These are phyloP conservation scores for Triplophysa siluroides DNA, from an alignment of 2,113 vertebrate species.

Conservation along the genomic window DNA sequence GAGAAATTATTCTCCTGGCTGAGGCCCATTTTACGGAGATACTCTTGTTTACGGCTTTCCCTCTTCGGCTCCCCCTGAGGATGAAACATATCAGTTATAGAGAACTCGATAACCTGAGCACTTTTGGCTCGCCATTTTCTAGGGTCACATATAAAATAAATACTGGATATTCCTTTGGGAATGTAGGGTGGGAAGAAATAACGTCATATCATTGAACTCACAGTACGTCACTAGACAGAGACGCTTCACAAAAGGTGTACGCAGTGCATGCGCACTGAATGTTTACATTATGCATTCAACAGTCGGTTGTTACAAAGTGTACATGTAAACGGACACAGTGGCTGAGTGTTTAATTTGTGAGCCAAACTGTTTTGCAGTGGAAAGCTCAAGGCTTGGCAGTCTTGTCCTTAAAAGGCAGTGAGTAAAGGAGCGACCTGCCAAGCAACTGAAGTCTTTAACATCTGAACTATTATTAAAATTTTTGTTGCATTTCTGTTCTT, in stretches of 20 bases:
- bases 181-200: background rate
- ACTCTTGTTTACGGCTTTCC: conserved; percentile 76
- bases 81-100: conserved; percentile 32
- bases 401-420: conserved; percentile 80
- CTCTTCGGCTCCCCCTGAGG: conserved; percentile 67
- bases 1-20: conserved; percentile 69
- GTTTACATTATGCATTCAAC: conserved; percentile 61
- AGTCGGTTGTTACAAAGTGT: conserved; percentile 53
- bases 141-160: background rate
- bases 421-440: conserved; percentile 71
- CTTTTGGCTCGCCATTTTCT: background rate
- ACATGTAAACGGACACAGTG: conserved; percentile 56
- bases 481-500: background rate
- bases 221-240: background rate
- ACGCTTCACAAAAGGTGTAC: conserved; percentile 4
- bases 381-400: conserved; percentile 65
- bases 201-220: background rate
- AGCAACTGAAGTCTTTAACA: conserved; percentile 60
- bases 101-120: too few relatives aligned
- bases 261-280: conserved; percentile 39
- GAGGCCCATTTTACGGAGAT: conserved; percentile 73
- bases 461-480: background rate
- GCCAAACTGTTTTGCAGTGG: conserved; percentile 64
- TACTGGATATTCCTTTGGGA: background rate
- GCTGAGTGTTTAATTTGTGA: conserved; percentile 74